Conservation (phyloP, 2,113 vertebrate genomes). For the Speoplatyrhinus poulsoni region DNA sequence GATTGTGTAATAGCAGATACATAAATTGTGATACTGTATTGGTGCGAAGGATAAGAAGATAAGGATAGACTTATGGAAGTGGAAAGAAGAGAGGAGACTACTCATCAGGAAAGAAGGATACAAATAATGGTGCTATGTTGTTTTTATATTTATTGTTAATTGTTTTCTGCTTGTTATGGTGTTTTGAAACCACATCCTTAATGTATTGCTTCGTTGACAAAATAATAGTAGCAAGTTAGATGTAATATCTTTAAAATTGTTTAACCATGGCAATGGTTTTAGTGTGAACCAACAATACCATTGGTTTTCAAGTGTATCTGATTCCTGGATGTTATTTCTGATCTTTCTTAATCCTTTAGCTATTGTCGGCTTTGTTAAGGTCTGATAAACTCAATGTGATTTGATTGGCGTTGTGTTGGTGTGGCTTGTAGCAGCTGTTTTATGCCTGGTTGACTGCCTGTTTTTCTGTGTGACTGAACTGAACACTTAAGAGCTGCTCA, state of each 20-base stretch:
- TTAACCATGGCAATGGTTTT: too few relatives aligned
- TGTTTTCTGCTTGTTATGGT: background rate
- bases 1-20: too few relatives aligned
- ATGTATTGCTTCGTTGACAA: background rate
- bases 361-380: background rate
- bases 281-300: too few relatives aligned
- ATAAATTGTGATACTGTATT: constrained; percentile 27
- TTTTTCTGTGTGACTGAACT: constrained; percentile 15
- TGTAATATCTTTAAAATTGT: too few relatives aligned
- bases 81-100: background rate
- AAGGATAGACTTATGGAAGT: constrained; percentile 17
- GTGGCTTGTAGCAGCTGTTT: constrained; percentile 20
- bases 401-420: constrained; percentile 1
- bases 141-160: constrained; percentile 4
- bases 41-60: constrained; percentile 2
- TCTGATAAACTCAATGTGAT: too few relatives aligned
- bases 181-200: background rate
- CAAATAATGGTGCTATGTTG: background rate
- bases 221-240: too few relatives aligned
- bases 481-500: constrained; percentile 23
- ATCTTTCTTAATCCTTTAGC: background rate
- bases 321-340: background rate
- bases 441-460: constrained; percentile 25
- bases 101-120: background rate
- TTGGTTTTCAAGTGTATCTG: too few relatives aligned